Percentiles rank a stretch among this genome's conserved stretches.
Conservation (phyloP, 2,113 vertebrate genomes). For the rabbit (Oryctolagus cuniculus) region DNA sequence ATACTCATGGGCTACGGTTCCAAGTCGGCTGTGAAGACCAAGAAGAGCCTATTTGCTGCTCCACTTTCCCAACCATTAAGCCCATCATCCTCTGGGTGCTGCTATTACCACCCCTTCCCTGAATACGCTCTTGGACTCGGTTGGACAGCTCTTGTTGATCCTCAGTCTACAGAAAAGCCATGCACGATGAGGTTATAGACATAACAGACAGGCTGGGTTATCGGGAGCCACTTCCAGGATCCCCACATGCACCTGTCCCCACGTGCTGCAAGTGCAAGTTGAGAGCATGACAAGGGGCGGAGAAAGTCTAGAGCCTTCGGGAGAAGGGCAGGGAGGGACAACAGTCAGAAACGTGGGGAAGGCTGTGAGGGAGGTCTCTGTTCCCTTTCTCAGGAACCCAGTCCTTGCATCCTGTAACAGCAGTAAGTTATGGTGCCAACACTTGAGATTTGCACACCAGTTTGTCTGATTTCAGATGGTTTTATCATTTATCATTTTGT, state of each 20-base stretch:
- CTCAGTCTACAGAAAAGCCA: conserved; percentile 89
- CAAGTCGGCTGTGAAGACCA: conserved; percentile 62
- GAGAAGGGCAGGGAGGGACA: not conserved
- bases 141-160: conserved; percentile 90
- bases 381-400: not conserved
- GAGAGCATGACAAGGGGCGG: not conserved
- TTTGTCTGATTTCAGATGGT: not conserved
- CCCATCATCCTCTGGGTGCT: conserved; percentile 80
- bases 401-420: not conserved
- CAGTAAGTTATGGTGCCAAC: not conserved
- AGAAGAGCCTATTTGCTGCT: conserved; percentile 77
- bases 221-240: conserved; percentile 71
- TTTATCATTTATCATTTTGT: conserved; percentile 43
- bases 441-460: not conserved
- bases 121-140: conserved; percentile 90
- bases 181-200: conserved; percentile 3
- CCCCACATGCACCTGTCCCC: not conserved
- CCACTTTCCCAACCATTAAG: conserved; percentile 77
- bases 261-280: not conserved
- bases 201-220: conserved; percentile 68
- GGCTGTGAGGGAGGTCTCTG: not conserved
- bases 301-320: not conserved
- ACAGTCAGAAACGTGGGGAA: not conserved
- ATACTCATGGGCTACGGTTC: conserved; percentile 70
- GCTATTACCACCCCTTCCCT: conserved; percentile 89